Evolutionary conservation across 2,888 invertebrate genomes (phyloP), one percentile per base, ranked within the genome.

Genomic region (Penaeus monodon): DNA sequence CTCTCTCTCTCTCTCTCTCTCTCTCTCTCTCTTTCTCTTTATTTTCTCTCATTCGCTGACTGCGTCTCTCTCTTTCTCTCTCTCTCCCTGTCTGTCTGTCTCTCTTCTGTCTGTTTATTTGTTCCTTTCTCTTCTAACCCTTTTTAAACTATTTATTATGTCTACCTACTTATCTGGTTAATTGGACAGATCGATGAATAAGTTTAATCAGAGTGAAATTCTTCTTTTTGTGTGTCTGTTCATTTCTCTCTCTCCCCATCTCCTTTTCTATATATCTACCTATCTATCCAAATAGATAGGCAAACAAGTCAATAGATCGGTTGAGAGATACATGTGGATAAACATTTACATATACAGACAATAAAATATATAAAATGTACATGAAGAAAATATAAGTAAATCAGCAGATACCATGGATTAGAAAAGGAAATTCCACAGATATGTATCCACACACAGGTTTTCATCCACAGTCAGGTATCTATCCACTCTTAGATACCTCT

Each of bases 51-150:
- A 17, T 65, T 64, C 33, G 64, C 24, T 65, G 65, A 24, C 49
- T 76, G 22, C 22, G n/a, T 66, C 66, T 4, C 38, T 66, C 64
- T 80, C 63, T 80, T 64, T 74, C 73, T 70, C 73, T 82, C 29
- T 74, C 63, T 57, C 73, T 73, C 27, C 29, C 33, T 63, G 33
- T 74, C n/a, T 74, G 22, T 44, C 33, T 33, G 38, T 29, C 65
- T 64, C 65, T 66, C n/a, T 7, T 49, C n/a, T 74, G 24, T 65
- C 64, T 63, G 57, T 64, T 33, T 63, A 57, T 33, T 79, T 63
- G 24, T 33, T 22, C 63, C 57, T 66, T 38, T 65, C 29, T 29
- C 79, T 38, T 66, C 66, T 49, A 27, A 38, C 38, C 64, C 33
- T 63, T 74, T 74, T 29, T 63, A 1, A 17, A 24, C 27, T 77